These are phyloP conservation scores for Furcifer pardalis DNA, from an alignment of 2,797 vertebrate species.

Conservation along the genomic window DNA sequence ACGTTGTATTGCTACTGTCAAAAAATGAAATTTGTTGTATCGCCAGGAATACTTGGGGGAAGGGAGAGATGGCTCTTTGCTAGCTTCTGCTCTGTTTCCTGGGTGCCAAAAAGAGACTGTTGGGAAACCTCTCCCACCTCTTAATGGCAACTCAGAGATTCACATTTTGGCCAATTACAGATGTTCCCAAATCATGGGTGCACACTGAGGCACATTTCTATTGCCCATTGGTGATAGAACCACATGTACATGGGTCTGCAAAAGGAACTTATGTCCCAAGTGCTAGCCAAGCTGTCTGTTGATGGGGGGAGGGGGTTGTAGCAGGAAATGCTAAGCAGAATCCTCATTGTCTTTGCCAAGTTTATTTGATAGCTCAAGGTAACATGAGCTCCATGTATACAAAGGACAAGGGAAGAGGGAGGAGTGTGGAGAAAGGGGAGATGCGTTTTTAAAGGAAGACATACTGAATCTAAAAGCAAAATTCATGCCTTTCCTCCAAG, in stretches of 20 bases:
- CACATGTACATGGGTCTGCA: constrained; percentile 21
- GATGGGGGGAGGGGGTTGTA: background rate
- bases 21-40: background rate
- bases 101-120: constrained; percentile 14
- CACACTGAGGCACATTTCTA: constrained; percentile 64
- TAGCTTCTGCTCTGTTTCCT: background rate
- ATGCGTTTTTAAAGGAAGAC: background rate
- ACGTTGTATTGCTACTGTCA: background rate
- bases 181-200: constrained; percentile 55
- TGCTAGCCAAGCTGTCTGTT: constrained; percentile 26
- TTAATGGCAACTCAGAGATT: constrained; percentile 59
- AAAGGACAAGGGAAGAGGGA: background rate
- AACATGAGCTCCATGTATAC: background rate
- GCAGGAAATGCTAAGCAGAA: background rate
- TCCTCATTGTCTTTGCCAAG: background rate
- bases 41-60: background rate
- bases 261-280: constrained; percentile 55
- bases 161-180: constrained; percentile 61
- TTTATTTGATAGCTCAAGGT: fast-evolving
- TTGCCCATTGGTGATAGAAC: constrained; percentile 52
- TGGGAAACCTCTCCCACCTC: constrained; percentile 4
- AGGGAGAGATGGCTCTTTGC: background rate
- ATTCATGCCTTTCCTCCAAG: constrained; percentile 14
- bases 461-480: constrained; percentile 21
- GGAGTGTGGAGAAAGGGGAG: background rate